Evolutionary conservation across 2,797 vertebrate species (phyloP), one percentile per base, ranked within the genome.

Genomic region (Lepilemur septentrionalis): DNA sequence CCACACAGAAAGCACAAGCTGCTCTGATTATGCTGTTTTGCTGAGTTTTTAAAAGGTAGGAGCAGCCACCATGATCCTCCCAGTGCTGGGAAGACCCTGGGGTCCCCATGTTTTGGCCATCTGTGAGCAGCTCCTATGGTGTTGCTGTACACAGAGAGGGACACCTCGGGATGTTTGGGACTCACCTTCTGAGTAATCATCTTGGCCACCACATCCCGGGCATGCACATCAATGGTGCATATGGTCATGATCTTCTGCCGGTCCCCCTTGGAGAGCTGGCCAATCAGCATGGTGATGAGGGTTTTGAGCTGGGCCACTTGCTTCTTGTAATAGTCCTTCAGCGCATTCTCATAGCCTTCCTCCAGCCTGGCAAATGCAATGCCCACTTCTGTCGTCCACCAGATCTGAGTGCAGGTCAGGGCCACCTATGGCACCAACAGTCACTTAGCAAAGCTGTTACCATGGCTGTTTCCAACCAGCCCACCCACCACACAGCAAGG

Each of bases 241-340:
- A 99, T 99, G 96, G 99, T 99, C 99, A 99, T 99, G 97, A 99
- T 98, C 94, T 99, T 99, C 98, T 99, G 99, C 52, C 99, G 98
- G 96, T 99, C 99, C 0, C 99, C 99, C 5, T 98, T 98, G 11
- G 99, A 99, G 46, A 99, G 99, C 95, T 99, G 99, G 17, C 99
- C 99, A 4, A 99, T 98, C 96, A 99, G 99, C 99, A 99, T 99
- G 46, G 99, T 99, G 98, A 99, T 99, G 0, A 99, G 99, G 0
- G 98, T 99, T 98, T 99, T 99, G 94, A 99, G 98, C 98, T 99
- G 99, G 86, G 96, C 97, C 97, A 99, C 99, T 98, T 99, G 99
- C 92, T 99, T 99, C 98, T 98, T 99, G 96, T 99, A 99, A 97
- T 99, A 99, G 3, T 99, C 99, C 97, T 99, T 99, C 99, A 99